Evolutionary conservation across 2,888 invertebrate species (phyloP).

Genomic region (Leucophora obtusa): DNA sequence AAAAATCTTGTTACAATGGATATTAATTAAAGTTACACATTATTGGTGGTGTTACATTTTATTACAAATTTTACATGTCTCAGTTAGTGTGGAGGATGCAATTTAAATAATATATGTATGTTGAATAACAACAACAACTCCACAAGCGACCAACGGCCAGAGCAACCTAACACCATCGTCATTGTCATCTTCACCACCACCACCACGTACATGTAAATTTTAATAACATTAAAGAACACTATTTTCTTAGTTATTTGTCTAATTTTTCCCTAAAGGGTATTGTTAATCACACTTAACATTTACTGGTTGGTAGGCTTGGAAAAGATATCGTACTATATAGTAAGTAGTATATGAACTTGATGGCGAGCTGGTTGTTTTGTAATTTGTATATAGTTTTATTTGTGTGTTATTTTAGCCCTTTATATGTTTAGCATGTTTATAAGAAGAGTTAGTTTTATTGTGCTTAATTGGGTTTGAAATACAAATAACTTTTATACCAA

Average conservation of each 20-base stretch:
- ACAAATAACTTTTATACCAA: slow-evolving; percentile 53
- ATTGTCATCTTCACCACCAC: too few relatives aligned
- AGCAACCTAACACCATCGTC: too few relatives aligned
- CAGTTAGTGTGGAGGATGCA: not conserved
- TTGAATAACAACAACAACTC: not conserved
- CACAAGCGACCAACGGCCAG: not conserved
- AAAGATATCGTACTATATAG: not conserved
- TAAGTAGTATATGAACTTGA: not conserved
- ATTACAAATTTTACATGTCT: slow-evolving; percentile 24
- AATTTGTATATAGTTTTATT: not conserved
- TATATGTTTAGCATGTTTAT: not conserved
- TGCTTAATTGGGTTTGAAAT: slow-evolving; percentile 60
- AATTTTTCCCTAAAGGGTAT: slow-evolving; percentile 51
- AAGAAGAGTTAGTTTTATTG: slow-evolving; percentile 20
- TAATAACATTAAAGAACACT: too few relatives aligned
- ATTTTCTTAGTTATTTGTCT: slow-evolving; percentile 47
- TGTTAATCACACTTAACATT: slow-evolving; percentile 42
- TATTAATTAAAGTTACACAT: slow-evolving; percentile 59
- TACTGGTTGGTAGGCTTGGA: not conserved
- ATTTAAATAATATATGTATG: not conserved
- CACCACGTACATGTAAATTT: too few relatives aligned
- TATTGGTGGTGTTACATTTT: slow-evolving; percentile 41
- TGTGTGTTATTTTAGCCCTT: not conserved
- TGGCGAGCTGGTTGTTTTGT: not conserved
- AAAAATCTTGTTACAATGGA: slow-evolving; percentile 19